A percentile compares a stretch with the other conserved stretches of the same genome.
phyloP scores from a whole-genome alignment of 2,113 vertebrate genomes.

The Cardinalis cardinalis region DNA sequence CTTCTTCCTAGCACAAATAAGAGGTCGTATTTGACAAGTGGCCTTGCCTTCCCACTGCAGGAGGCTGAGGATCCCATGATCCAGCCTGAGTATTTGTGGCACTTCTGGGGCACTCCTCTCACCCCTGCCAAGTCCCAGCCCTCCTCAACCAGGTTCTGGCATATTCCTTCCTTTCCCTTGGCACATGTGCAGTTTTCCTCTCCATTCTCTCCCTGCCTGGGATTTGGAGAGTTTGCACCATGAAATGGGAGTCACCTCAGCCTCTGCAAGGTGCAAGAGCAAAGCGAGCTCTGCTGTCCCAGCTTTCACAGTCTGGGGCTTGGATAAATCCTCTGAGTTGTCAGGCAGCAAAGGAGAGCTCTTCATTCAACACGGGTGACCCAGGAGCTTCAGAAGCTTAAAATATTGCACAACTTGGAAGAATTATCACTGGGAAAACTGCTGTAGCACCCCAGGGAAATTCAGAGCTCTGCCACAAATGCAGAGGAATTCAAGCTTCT shows the following conservation, averaged over 20 bases:
- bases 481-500: background rate
- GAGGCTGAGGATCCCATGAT: background rate
- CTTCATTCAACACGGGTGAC: background rate
- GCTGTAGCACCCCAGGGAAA: slow-evolving; percentile 12
- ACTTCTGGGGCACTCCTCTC: background rate
- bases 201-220: background rate
- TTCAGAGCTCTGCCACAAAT: background rate
- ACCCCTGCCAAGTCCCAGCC: background rate
- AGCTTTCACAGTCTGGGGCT: background rate
- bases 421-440: slow-evolving; percentile 56
- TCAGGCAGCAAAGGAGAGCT: background rate
- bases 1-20: background rate
- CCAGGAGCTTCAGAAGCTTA: slow-evolving; percentile 33
- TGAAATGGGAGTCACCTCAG: rapidly evolving
- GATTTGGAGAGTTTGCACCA: background rate
- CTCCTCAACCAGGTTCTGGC: background rate
- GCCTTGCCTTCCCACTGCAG: background rate
- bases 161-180: background rate
- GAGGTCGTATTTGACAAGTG: background rate
- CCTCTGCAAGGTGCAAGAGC: background rate
- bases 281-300: background rate
- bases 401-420: slow-evolving; percentile 43
- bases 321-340: background rate
- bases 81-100: background rate
- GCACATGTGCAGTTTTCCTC: background rate